Conservation (phyloP, 2,113 vertebrate genomes). For the Myodes glareolus region DNA sequence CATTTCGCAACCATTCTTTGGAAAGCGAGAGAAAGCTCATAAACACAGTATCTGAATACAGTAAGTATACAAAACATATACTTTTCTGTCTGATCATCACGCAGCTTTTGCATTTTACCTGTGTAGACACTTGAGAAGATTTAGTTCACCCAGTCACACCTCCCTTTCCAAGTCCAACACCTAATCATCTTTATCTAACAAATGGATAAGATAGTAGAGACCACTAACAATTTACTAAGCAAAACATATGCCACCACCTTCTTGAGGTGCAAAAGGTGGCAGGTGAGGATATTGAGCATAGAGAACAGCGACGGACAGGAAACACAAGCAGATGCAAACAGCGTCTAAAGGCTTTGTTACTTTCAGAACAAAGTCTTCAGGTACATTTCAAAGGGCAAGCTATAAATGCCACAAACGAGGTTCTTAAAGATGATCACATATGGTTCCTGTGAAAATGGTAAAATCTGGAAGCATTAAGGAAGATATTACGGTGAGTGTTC, state of each 20-base stretch:
- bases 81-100: background rate
- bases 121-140: background rate
- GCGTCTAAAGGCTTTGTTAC: background rate
- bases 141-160: background rate
- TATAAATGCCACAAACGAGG: background rate
- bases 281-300: background rate
- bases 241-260: background rate
- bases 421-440: background rate
- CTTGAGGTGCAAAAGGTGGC: background rate
- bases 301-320: background rate
- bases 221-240: background rate
- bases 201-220: background rate
- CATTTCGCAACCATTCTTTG: constrained; percentile 7
- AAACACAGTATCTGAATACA: constrained; percentile 15
- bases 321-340: background rate
- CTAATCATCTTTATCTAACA: background rate
- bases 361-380: background rate
- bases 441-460: background rate
- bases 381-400: constrained; percentile 30
- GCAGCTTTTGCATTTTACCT: background rate
- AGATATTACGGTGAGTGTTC: background rate
- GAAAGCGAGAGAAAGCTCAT: background rate
- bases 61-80: background rate
- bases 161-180: constrained; percentile 25
- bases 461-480: constrained; percentile 8